Evolutionary conservation across 2,113 vertebrate species (phyloP).

Genomic region (Oceanites oceanicus): DNA sequence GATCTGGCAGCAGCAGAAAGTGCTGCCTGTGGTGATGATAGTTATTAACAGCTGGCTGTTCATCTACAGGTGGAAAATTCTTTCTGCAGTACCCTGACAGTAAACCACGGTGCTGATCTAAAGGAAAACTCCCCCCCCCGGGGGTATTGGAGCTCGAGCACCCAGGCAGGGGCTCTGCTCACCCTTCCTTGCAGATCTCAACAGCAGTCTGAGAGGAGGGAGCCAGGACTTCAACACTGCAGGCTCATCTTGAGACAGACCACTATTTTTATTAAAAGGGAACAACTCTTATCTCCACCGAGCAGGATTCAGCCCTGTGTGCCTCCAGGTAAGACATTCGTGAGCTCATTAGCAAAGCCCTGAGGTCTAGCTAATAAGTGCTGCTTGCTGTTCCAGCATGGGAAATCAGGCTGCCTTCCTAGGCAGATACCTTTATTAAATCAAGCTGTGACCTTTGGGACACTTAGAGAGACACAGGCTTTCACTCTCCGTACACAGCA

Average conservation of each 20-base stretch:
- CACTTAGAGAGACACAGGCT: background rate
- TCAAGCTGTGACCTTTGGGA: background rate
- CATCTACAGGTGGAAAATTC: background rate
- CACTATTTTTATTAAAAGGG: background rate
- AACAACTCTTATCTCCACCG: background rate
- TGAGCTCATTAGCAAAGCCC: constrained; percentile 8
- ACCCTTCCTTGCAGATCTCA: background rate
- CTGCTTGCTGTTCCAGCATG: background rate
- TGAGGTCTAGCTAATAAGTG: background rate
- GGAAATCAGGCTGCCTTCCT: background rate
- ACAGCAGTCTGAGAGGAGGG: background rate
- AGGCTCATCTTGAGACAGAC: background rate
- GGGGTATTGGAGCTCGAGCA: no score
- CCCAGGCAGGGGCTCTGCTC: background rate
- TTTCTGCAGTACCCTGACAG: background rate
- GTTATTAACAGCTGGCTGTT: background rate
- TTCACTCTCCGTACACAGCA: background rate
- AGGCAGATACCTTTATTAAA: background rate
- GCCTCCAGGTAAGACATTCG: background rate
- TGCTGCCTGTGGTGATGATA: background rate
- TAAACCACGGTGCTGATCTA: background rate
- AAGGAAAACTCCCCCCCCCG: rapidly evolving
- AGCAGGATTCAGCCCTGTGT: background rate
- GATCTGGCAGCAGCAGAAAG: background rate
- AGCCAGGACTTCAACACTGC: background rate